Conservation (phyloP, 1,140 invertebrate genomes). For the Dendrolimus kikuchii region DNA sequence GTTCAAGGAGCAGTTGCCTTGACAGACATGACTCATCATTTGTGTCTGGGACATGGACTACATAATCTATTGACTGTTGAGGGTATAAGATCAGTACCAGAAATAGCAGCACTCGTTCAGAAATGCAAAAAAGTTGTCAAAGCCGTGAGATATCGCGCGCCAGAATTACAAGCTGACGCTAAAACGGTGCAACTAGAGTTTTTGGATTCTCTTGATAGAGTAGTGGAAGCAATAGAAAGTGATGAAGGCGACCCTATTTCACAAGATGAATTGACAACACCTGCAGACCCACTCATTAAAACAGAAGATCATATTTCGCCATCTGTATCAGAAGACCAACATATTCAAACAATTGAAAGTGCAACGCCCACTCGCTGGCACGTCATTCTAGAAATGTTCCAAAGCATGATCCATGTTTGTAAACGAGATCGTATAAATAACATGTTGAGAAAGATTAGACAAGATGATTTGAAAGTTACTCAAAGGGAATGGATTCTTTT, state of each 20-base stretch:
- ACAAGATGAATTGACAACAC: constrained; percentile 1
- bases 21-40: constrained; percentile 4
- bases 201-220: constrained; percentile 2
- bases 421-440: constrained; percentile 8
- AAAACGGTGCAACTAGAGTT: constrained; percentile 6
- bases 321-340: no score
- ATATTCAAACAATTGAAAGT: not conserved
- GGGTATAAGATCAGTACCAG: constrained; percentile 8
- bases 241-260: constrained; percentile 2
- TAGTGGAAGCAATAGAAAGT: not conserved
- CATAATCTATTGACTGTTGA: constrained; percentile 11
- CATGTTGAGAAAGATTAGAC: constrained; percentile 7
- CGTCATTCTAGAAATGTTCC: no score
- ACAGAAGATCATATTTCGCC: no score
- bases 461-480: constrained; percentile 7
- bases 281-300: no score
- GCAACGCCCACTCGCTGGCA: no score
- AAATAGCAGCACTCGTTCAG: constrained; percentile 5
- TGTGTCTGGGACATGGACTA: constrained; percentile 12
- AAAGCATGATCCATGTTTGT: no score
- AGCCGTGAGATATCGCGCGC: constrained; percentile 1
- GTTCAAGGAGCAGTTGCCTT: constrained; percentile 2
- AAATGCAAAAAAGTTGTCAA: constrained; percentile 15
- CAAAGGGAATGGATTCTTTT: constrained; percentile 12
- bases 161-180: constrained; percentile 4